phyloP scores from a whole-genome alignment of 2,888 invertebrate genomes.

The Mythimna lalbum region DNA sequence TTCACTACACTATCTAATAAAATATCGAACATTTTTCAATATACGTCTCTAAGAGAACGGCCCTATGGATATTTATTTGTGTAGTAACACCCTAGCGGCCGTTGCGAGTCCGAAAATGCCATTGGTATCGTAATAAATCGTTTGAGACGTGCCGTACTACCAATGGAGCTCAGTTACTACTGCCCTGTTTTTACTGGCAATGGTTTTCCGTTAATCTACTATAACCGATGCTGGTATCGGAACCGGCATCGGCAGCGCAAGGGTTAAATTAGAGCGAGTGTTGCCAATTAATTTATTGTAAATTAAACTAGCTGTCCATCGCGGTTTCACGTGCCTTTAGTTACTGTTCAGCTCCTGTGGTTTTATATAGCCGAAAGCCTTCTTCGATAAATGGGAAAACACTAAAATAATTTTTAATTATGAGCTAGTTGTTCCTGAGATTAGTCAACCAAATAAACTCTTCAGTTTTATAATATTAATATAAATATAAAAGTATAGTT shows the following conservation, averaged over 20 bases:
- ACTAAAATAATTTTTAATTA: too few species aligned
- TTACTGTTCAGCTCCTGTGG: too few species aligned
- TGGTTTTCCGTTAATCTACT: constrained; percentile 79
- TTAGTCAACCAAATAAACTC: too few species aligned
- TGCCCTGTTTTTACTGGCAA: constrained; percentile 78
- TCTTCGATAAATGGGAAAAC: too few species aligned
- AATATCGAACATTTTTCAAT: constrained; percentile 83
- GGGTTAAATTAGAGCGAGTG: constrained; percentile 42
- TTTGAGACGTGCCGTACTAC: constrained; percentile 74
- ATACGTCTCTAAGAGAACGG: constrained; percentile 77
- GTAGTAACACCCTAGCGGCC: constrained; percentile 80
- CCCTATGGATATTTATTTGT: constrained; percentile 84
- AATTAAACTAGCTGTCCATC: neutral
- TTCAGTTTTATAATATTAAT: neutral
- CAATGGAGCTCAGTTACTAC: constrained; percentile 68
- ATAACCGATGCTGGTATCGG: constrained; percentile 66
- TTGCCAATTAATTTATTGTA: constrained; percentile 10
- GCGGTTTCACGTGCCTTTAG: too few species aligned
- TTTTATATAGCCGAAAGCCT: too few species aligned
- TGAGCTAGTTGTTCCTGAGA: too few species aligned
- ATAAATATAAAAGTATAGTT: too few species aligned
- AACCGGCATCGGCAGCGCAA: constrained; percentile 49
- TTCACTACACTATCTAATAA: constrained; percentile 78
- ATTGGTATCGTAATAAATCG: constrained; percentile 84
- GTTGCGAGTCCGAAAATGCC: constrained; percentile 78